Percentiles rank a stretch among this genome's conserved stretches.
Conservation (phyloP, 2,113 vertebrate genomes). For the Mellivora capensis region DNA sequence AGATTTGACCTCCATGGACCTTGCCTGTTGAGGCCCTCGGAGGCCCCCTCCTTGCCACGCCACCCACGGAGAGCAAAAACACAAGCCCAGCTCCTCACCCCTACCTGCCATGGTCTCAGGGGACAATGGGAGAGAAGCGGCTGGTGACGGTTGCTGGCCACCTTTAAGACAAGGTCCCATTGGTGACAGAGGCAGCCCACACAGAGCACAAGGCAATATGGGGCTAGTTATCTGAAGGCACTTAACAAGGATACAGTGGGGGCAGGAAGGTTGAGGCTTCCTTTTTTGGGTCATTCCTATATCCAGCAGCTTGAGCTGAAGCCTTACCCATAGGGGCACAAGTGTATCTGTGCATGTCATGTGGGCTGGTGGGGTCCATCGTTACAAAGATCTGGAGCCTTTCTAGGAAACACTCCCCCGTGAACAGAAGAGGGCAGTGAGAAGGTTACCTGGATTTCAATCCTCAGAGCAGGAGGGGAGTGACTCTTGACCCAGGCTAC, state of each 20-base stretch:
- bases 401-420: background rate
- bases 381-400: background rate
- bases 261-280: background rate
- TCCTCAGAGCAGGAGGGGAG: background rate
- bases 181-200: background rate
- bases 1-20: background rate
- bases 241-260: background rate
- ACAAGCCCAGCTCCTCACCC: too few relatives aligned
- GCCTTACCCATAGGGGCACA: background rate
- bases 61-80: fast-evolving
- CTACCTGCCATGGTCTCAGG: background rate
- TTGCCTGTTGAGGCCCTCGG: fast-evolving
- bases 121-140: background rate
- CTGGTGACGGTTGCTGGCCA: background rate
- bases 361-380: too few relatives aligned
- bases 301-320: background rate
- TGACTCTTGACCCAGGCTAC: background rate
- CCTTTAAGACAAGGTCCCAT: background rate
- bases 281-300: too few relatives aligned
- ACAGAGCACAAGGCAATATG: fast-evolving
- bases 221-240: background rate
- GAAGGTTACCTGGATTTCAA: background rate
- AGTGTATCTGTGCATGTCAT: fast-evolving
- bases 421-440: background rate
- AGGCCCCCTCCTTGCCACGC: background rate